Evolutionary conservation across 2,797 vertebrate genomes (phyloP), one percentile per base, ranked within the genome.

Genomic region (Gouania willdenowi): DNA sequence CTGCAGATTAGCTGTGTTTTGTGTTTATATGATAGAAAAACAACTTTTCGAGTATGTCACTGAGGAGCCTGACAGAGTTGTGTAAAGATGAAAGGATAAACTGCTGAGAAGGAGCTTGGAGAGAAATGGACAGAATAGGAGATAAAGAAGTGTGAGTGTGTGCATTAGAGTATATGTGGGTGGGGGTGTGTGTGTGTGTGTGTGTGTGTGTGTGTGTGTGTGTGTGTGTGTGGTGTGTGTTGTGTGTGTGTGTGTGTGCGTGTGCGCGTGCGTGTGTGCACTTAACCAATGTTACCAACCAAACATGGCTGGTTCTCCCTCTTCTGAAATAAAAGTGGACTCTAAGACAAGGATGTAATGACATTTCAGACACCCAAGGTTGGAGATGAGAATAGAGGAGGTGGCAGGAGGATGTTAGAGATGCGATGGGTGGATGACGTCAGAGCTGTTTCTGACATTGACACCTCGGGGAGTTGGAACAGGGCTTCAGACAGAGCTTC

Each of bases 61-160:
- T 0, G 11, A 64, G 68, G 67, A 67, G 63, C 29, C 9, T 17
- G 28, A 17, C 39, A 34, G 68, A 34, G 68, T 80, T 82, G 75
- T 63, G 71, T 76, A 77, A 81, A 76, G 73, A 81, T 73, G 71
- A 77, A 69, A 75, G 64, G 68, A 79, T 78, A 78, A 81, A 82
- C 51, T 72, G 71, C 66, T 71, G 74, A 78, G 73, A 73, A 60
- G 57, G 55, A 69, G 44, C 71, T 41, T 31, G 45, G 40, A 42
- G 51, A 60, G 50, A 64, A 51, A 59, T 68, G 69, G 64, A 69
- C 63, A 37, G 32, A 51, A 57, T 34, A 25, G n/a, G 50, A 77
- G 64, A 71, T 53, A 54, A 47, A 56, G 25, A 34, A 26, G 6
- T 8, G 8, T 8, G 34, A 27, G 23, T 40, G 48, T 46, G 48